Evolutionary conservation across 2,113 vertebrate genomes (phyloP), one percentile per base, ranked within the genome.

Genomic region (Silurus meridionalis): DNA sequence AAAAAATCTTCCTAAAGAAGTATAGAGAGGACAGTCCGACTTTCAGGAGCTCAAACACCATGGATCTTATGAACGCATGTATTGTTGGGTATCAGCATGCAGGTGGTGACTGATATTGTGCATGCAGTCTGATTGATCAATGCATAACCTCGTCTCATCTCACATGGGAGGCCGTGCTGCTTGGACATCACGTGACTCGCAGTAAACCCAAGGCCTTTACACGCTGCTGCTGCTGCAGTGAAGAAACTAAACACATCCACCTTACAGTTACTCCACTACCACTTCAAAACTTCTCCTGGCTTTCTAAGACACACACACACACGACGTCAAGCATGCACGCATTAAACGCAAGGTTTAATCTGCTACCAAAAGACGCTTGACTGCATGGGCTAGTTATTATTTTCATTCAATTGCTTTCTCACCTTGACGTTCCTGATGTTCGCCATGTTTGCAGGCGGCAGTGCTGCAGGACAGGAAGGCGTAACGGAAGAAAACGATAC

Each of bases 391-490:
- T 46, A n/a, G 0, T 50, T 4, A 1, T 19, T 4, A 57, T 17
- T 77, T 48, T 85, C 14, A 61, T 66, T 86, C 17, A 80, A 21
- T 85, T 28, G 6, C 11, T n/a, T 83, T 1, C 94, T 94, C 95
- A 95, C 95, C 95, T 95, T 95, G 91, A 95, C 89, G 63, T 92
- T 92, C 37, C 94, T 92, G 90, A 95, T 94, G 80, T 95, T 94
- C 94, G 94, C 94, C 94, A 95, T 95, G 79, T 93, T 93, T 23
- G 86, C 60, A 55, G 11, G 61, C 64, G 19, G 48, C 53, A 10
- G 48, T 10, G 80, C 67, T 64, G 25, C 25, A 8, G 15, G 37
- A 63, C 75, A 67, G 52, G 9, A 28, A 23, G 15, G 28, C 85
- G 83, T 85, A 75, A 84, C 3, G 17, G 0, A n/a, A 61, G 28